Base-by-base conservation (phyloP, 2,113 vertebrate genomes). In the Epinephelus lanceolatus region DNA sequence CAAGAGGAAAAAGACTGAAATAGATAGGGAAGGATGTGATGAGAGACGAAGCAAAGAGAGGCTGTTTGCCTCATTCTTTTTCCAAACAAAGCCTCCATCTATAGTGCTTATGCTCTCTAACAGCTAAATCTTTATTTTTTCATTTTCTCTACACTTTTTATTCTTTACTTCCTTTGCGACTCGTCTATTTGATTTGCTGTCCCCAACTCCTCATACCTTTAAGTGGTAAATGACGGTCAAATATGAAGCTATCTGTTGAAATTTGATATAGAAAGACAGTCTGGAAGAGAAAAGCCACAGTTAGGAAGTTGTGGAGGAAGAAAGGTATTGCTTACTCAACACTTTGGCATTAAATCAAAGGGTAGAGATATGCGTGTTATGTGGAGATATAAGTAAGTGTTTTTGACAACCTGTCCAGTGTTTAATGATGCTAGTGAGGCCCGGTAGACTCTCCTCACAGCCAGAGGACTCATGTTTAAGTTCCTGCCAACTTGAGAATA, bases 341-440 rank as follows among this genome's bases (percentile, higher is more conserved):
- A 68, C 65, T 87, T 87, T 91, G 91, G 90, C 89, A 37, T 81
- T 65, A 77, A 90, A 92, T 92, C 80, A 91, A 92, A 91, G 86
- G 81, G 74, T 10, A 52, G 60, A 81, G 56, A 90, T 85, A 51
- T 75, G 87, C 14, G 53, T 90, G 88, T 91, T 79, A 70, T 53
- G 60, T 52, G 62, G 81, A 82, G 89, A 91, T 90, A 87, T 67
- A 86, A 89, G 83, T 83, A 70, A 90, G 68, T 87, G 88, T 91
- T 88, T 92, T 74, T 94, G 92, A 94, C 93, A 94, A 85, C 76
- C 91, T 93, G 91, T 94, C 92, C 94, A 90, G 86, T 66, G 45
- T 83, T 56, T 90, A 92, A 80, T 84, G 80, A 90, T 88, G 88
- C 81, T 84, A 80, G 86, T 61, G 76, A 92, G 80, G 85, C 89